These are phyloP conservation scores for Chlorodrepanis virens DNA, from an alignment of 2,113 vertebrate species.

Conservation along the genomic window DNA sequence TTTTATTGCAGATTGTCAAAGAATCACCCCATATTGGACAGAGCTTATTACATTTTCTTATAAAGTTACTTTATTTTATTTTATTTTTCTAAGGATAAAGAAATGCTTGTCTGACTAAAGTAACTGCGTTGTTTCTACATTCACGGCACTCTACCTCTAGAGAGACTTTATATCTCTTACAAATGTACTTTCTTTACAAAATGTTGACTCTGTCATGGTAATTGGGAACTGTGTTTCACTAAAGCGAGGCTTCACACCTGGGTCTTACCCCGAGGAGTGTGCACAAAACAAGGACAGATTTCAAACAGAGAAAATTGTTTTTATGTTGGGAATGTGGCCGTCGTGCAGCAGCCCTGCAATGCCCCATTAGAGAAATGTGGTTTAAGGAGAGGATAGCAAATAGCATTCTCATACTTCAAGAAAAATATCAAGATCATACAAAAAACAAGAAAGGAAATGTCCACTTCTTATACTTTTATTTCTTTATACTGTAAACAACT, in stretches of 20 bases:
- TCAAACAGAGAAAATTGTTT: neutral
- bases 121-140: neutral
- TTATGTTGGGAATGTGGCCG: rapidly evolving
- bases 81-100: neutral
- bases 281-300: neutral
- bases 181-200: neutral
- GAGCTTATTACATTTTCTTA: neutral
- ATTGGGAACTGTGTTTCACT: neutral
- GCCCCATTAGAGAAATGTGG: rapidly evolving
- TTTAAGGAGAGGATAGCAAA: neutral
- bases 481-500: neutral
- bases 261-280: neutral
- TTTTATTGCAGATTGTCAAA: neutral
- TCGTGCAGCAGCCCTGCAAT: neutral
- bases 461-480: neutral
- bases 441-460: neutral
- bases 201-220: neutral
- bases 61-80: neutral
- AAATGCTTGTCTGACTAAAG: neutral
- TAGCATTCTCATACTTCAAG: neutral
- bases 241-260: neutral
- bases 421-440: neutral
- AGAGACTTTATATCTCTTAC: neutral
- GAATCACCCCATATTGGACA: neutral
- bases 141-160: neutral